A percentile compares a stretch with the other conserved stretches of the same genome.
Evolutionary conservation across 2,888 invertebrate genomes (phyloP).

Genomic region (Nomada ruficornis): DNA sequence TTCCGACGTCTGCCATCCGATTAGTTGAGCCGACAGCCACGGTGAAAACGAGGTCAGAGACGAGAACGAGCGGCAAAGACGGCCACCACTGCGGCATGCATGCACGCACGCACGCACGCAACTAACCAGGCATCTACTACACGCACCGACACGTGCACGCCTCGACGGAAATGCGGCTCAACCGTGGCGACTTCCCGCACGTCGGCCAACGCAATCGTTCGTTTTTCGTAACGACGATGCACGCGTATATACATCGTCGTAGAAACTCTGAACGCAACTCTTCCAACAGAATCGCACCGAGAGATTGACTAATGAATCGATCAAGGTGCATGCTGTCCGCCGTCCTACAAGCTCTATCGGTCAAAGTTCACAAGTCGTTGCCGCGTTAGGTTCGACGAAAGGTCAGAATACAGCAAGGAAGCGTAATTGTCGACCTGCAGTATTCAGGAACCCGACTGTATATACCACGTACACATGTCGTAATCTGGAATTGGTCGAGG

Average conservation of each 20-base stretch:
- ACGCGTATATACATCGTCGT: neutral
- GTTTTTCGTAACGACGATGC: conserved; percentile 28
- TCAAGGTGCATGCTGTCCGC: no score
- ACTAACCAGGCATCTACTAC: neutral
- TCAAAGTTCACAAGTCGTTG: no score
- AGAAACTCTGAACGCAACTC: neutral
- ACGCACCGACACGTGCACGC: conserved; percentile 16
- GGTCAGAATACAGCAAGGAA: neutral
- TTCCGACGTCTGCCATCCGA: conserved; percentile 57
- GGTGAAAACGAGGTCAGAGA: conserved; percentile 66
- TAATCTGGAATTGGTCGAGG: no score
- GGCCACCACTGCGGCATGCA: conserved; percentile 24
- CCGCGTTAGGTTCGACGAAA: neutral
- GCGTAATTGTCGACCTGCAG: neutral
- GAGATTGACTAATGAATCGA: no score
- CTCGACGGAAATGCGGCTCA: conserved; percentile 43
- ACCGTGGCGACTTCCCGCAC: conserved; percentile 44
- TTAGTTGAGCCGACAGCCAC: conserved; percentile 49
- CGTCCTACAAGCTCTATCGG: no score
- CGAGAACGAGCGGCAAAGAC: conserved; percentile 58
- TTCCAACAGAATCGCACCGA: no score
- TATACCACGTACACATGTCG: neutral
- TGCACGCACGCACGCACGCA: conserved; percentile 15
- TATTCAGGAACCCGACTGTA: neutral
- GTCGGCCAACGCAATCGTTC: conserved; percentile 24